Conservation (phyloP, 2,888 invertebrate genomes). For the Melanostoma mellinum region DNA sequence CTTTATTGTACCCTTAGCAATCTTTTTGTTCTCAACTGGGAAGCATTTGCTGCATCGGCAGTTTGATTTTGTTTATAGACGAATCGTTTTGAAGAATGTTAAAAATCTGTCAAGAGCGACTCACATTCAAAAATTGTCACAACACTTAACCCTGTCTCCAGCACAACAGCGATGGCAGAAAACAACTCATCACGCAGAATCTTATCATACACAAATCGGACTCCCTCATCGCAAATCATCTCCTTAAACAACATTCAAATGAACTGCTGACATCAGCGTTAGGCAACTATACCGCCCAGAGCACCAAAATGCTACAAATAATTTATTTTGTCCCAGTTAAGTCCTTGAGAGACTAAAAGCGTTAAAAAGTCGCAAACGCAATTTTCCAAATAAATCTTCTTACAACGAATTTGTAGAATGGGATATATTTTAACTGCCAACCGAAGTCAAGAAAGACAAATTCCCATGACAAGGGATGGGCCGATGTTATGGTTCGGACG, state of each 20-base stretch:
- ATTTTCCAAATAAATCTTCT: constrained; percentile 73
- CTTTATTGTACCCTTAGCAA: constrained; percentile 32
- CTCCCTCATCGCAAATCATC: constrained; percentile 38
- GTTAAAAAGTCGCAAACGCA: constrained; percentile 70
- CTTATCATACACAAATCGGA: background rate
- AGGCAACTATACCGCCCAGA: constrained; percentile 3
- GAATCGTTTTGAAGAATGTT: background rate
- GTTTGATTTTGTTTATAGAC: constrained; percentile 1
- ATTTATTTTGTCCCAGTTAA: constrained; percentile 72
- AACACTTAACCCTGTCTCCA: too few relatives aligned
- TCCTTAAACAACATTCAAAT: constrained; percentile 33
- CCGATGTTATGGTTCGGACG: constrained; percentile 29
- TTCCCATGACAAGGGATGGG: constrained; percentile 44
- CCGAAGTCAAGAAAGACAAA: constrained; percentile 59
- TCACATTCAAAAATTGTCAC: too few relatives aligned
- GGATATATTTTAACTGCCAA: constrained; percentile 21
- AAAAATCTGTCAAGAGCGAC: too few relatives aligned
- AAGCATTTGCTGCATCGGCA: constrained; percentile 19
- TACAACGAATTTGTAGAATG: constrained; percentile 42
- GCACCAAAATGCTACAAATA: constrained; percentile 51
- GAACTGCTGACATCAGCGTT: constrained; percentile 39
- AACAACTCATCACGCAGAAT: background rate
- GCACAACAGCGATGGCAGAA: too few relatives aligned
- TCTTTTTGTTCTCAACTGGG: background rate
- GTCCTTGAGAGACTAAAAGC: constrained; percentile 63